These are phyloP conservation scores for Eulacestoma nigropectus DNA, from an alignment of 2,113 vertebrate species.

Conservation along the genomic window DNA sequence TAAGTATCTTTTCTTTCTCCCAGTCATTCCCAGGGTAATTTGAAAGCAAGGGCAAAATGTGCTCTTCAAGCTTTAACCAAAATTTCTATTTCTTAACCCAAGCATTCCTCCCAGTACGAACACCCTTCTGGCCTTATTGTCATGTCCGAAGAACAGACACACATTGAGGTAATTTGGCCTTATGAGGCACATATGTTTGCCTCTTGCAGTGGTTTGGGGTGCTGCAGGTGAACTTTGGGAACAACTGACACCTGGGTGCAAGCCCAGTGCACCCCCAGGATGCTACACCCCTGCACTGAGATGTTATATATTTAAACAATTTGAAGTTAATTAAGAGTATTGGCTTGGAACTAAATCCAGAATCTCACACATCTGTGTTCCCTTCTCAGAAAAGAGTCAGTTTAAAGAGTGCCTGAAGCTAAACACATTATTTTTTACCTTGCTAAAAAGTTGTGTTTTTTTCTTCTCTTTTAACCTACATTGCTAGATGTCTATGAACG, in stretches of 20 bases:
- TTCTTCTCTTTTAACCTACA: conserved; percentile 45
- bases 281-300: background rate
- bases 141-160: background rate
- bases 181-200: accelerated
- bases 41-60: background rate
- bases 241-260: background rate
- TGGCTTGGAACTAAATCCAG: conserved; percentile 75
- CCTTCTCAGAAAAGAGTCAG: conserved; percentile 51
- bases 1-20: background rate
- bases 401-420: conserved; percentile 62
- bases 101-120: background rate
- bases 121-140: background rate
- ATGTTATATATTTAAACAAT: conserved; percentile 70
- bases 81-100: background rate
- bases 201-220: background rate
- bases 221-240: background rate
- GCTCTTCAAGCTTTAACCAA: background rate
- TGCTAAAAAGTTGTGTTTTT: conserved; percentile 35
- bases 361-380: conserved; percentile 72
- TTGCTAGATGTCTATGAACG: background rate
- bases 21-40: background rate
- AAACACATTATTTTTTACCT: conserved; percentile 54
- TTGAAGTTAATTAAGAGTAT: conserved; percentile 79
- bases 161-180: background rate
- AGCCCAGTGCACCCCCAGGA: background rate